Base-by-base conservation (phyloP, 2,888 invertebrate genomes). In the Dugesia japonica region DNA sequence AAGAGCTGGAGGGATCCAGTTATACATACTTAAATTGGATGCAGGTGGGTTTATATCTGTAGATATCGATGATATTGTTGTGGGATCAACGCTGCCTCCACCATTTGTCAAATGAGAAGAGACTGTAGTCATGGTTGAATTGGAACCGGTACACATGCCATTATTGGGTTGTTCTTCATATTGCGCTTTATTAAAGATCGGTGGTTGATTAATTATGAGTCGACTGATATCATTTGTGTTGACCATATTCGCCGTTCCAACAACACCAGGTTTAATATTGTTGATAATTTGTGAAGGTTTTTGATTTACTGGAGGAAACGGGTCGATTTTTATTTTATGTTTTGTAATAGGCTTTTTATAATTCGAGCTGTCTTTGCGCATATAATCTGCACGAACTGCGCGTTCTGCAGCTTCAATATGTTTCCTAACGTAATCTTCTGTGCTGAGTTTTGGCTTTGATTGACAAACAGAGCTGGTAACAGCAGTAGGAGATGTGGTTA, bases 391-490 rank as follows among this genome's bases (percentile, higher is more conserved):
- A 23, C 56, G 56, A 7, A 56, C 56, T 23, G 56, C 56, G 4
- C 56, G 4, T n/a, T 56, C 56, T 13, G 56, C 56, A 4, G 56
- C 56, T 23, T 56, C 56, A 23, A 56, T 56, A 23, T 56, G 56
- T 56, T 56, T 56, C 17, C 56, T 56, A n/a, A 56, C 56, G n/a
- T 56, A 56, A n/a, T 56, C 56, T 23, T 56, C 56, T 4, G 56
- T 56, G n/a, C 56, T 56, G 56, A 56, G 56, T 23, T 56, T 56
- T n/a, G 56, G 56, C 56, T 56, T 56, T 4, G 56, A 56, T 56
- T 56, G 56, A 56, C 56, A 13, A 56, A 56, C 4, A 23, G 56
- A 4, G 23, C 56, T n/a, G 17, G 56, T 56, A 4, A 23, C 56
- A 9, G 56, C 4, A n/a, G 56, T 56, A 7, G 56, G 56, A 56